Conservation (phyloP, 2,888 invertebrate genomes). For the Drosophila demipolita region DNA sequence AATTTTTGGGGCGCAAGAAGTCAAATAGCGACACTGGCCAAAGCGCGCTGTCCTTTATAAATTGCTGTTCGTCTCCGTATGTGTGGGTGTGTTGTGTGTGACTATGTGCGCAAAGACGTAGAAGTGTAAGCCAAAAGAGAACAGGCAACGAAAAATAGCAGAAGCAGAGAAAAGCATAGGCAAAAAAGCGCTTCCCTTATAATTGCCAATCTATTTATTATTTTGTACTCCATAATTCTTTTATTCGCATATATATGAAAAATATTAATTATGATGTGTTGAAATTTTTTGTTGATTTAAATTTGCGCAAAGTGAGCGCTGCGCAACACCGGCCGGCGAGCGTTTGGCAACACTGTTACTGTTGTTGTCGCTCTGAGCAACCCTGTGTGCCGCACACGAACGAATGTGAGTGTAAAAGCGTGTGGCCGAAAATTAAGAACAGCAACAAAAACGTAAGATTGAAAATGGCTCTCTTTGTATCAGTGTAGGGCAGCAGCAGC, state of each 20-base stretch:
- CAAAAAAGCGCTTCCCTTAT: neutral
- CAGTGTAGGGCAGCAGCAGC: conserved; percentile 31
- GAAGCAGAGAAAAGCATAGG: conserved; percentile 25
- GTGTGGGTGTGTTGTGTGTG: conserved; percentile 20
- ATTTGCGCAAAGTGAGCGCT: conserved; percentile 49
- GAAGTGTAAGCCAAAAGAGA: conserved; percentile 36
- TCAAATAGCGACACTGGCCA: conserved; percentile 10
- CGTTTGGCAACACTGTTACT: conserved; percentile 57
- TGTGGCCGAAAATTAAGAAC: conserved; percentile 67
- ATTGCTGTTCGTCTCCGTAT: conserved; percentile 21
- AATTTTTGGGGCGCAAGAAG: neutral
- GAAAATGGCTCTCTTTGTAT: conserved; percentile 62
- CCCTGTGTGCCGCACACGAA: conserved; percentile 61
- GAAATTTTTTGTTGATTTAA: conserved; percentile 23
- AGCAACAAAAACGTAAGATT: conserved; percentile 65
- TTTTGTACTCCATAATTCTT: neutral
- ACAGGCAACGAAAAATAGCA: conserved; percentile 23
- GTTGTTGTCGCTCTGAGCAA: conserved; percentile 44
- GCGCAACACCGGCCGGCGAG: conserved; percentile 57
- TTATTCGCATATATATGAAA: neutral
- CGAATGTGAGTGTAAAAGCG: conserved; percentile 63
- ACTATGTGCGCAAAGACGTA: conserved; percentile 48
- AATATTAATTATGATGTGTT: conserved; percentile 1
- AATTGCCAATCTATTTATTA: neutral
- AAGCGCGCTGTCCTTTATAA: conserved; percentile 68